Base-by-base conservation (phyloP, 2,113 vertebrate genomes). In the Rhinogobius similis region DNA sequence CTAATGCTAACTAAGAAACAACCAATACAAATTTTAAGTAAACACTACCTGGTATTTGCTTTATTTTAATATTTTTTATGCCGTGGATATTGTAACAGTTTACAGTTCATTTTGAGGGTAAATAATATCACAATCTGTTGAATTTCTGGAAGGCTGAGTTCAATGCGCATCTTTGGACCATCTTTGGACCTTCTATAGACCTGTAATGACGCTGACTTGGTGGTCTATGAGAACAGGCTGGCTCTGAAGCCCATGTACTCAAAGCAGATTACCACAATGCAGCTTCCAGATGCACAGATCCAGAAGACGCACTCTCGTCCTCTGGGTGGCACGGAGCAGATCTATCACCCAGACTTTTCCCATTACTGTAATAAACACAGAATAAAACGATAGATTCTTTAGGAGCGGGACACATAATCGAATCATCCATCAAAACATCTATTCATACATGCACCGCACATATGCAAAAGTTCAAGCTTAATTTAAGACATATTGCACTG, bases 151-250 rank as follows among this genome's bases (percentile, higher is more conserved):
- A 64, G 43, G 39, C 53, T 69, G 70, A 72, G 5, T 29, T 5
- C 29, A 29, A 29, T 3, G 29, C 2, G 29, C 29, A 29, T 29
- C 29, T 74, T 41, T 41, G 39, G 24, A 48, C 39, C 67, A 77
- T 73, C 74, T 85, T 68, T 56, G 72, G 77, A 78, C 79, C 75
- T 82, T 78, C 66, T 67, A 1, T 53, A 74, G 74, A 87, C 76
- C 85, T 82, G 79, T 84, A 82, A 68, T 78, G 73, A 65, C 73
- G 61, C 86, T 77, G 69, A 24, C 83, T 88, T 79, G 90, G 91
- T 90, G 92, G 91, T 91, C 92, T 88, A 86, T 85, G 78, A 82
- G 85, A 88, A 92, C 84, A 92, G 86, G 79, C 87, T 92, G 88
- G 85, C 85, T 81, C 79, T 87, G 90, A 90, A 90, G 76, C 82